Evolutionary conservation across 1,140 invertebrate genomes (phyloP), one percentile per base, ranked within the genome.

Genomic region (Metaphire vulgaris): DNA sequence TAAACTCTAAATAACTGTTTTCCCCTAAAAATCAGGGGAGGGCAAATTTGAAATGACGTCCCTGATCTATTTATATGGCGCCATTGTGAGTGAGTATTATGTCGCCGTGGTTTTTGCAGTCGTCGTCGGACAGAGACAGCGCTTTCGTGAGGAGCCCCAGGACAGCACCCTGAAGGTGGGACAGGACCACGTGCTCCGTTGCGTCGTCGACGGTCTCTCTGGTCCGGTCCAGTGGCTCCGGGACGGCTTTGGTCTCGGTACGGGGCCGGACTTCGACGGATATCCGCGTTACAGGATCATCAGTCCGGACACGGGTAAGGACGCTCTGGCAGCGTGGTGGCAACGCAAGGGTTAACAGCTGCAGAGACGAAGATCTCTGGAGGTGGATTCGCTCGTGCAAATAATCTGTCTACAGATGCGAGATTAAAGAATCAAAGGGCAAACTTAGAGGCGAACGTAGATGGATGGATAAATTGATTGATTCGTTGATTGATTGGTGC

Each of bases 241-340:
- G 1, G 31, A 72, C 1, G 69, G 69, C 21, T 76, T 76, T 29
- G 75, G 75, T 16, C 68, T 76, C 31, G 94, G 95, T 0, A 90
- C 92, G 0, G 41, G 41, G 21, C 6, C 21, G 41, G 21, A 6
- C 6, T 6, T 56, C 41, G 92, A 96, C 81, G 94, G 93, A 30
- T 98, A 92, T 86, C 92, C 94, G 65, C 88, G 96, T 67, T 98
- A 98, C 85, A 90, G 91, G 69, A 97, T 98, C 95, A 91, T 96
- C 75, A 95, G 95, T 33, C 93, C 91, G 80, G 94, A 96, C 83
- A n/a, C n/a, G n/a, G n/a, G n/a, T n/a, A n/a, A n/a, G n/a, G n/a
- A n/a, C n/a, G n/a, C n/a, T n/a, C n/a, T n/a, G n/a, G n/a, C n/a
- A n/a, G n/a, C n/a, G n/a, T n/a, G n/a, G n/a, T n/a, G n/a, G n/a